Conservation (phyloP, 2,113 vertebrate genomes). For the Gymnobelideus leadbeateri region DNA sequence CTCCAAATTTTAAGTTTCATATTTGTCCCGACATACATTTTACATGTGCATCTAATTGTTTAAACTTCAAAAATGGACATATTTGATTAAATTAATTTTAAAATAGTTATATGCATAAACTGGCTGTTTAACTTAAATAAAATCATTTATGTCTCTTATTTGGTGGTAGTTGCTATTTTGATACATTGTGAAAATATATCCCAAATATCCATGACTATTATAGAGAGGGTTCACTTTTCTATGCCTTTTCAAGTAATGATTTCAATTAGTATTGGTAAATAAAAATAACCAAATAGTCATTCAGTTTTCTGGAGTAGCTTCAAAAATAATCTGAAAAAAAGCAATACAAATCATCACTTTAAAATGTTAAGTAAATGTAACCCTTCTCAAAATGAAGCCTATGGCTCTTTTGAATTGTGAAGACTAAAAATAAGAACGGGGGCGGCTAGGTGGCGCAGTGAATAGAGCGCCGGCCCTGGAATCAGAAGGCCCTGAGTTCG, state of each 20-base stretch:
- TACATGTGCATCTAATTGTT: not conserved
- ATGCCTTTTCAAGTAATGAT: not conserved
- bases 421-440: not conserved
- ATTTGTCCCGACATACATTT: not conserved
- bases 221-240: not conserved
- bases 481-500: too few relatives aligned
- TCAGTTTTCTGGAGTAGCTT: not conserved
- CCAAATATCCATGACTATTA: not conserved
- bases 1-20: not conserved
- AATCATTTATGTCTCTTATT: constrained; percentile 5
- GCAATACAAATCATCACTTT: not conserved
- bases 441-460: too few relatives aligned
- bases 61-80: not conserved
- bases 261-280: not conserved
- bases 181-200: not conserved
- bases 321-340: not conserved
- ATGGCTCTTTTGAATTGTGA: constrained; percentile 5
- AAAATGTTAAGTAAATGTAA: not conserved
- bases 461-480: too few relatives aligned
- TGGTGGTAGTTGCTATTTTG: not conserved
- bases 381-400: constrained; percentile 14
- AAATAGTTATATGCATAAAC: not conserved
- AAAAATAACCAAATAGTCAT: not conserved
- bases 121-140: constrained; percentile 9
- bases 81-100: not conserved